These are phyloP conservation scores for Pseudomyrmex gracilis DNA, from an alignment of 1,140 invertebrate genomes.

Conservation along the genomic window DNA sequence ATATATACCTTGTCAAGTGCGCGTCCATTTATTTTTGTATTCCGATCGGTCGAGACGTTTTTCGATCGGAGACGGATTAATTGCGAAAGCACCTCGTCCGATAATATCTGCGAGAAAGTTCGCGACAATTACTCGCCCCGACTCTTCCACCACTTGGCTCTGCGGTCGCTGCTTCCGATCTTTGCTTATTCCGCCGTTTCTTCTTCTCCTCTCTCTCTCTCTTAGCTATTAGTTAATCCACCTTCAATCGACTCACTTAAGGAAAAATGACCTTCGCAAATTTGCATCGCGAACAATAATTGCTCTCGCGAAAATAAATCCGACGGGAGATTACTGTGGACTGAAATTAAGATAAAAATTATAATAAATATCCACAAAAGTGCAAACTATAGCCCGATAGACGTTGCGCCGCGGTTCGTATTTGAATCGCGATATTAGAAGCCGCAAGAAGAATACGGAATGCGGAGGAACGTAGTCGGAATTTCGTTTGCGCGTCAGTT, in stretches of 20 bases:
- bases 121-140: slow-evolving; percentile 36
- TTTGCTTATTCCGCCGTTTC: slow-evolving; percentile 35
- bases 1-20: neutral
- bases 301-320: neutral
- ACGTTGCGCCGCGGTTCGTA: neutral
- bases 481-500: slow-evolving; percentile 37
- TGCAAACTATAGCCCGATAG: neutral
- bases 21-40: slow-evolving; percentile 52
- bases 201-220: neutral
- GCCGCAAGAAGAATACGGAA: slow-evolving; percentile 20
- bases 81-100: slow-evolving; percentile 57
- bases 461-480: slow-evolving; percentile 19
- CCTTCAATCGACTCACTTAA: slow-evolving; percentile 6
- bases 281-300: slow-evolving; percentile 1
- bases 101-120: slow-evolving; percentile 60
- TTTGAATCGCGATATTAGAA: slow-evolving; percentile 18
- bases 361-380: no score
- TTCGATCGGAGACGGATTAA: slow-evolving; percentile 47
- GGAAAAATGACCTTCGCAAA: neutral
- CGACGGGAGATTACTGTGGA: neutral
- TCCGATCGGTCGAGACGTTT: slow-evolving; percentile 2
- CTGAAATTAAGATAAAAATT: neutral
- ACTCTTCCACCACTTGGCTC: slow-evolving; percentile 11
- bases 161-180: slow-evolving; percentile 2
- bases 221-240: slow-evolving; percentile 19